Evolutionary conservation across 2,113 vertebrate genomes (phyloP).

Genomic region (Diphyllodes magnificus): DNA sequence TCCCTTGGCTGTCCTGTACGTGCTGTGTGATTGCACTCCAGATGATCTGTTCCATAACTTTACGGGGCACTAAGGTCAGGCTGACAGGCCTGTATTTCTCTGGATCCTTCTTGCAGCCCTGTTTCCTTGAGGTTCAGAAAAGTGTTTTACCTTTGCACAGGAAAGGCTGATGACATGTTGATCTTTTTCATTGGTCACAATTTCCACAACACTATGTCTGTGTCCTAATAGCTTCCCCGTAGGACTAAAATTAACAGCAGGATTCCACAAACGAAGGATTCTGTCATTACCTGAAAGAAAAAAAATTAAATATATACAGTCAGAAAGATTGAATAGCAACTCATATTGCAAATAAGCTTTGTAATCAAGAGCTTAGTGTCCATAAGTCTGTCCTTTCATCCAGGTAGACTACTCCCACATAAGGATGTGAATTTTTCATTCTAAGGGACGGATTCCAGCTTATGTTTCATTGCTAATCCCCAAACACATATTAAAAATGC

Average conservation of each 20-base stretch:
- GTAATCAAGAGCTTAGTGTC: neutral
- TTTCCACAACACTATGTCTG: constrained; percentile 63
- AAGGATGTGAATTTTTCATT: neutral
- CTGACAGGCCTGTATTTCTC: neutral
- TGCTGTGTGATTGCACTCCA: neutral
- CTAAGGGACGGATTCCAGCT: neutral
- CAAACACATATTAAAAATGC: neutral
- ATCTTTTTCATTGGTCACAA: constrained; percentile 73
- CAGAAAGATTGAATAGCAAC: neutral
- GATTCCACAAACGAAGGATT: constrained; percentile 72
- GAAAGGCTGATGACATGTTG: constrained; percentile 75
- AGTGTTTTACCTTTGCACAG: constrained; percentile 65
- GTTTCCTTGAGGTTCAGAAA: neutral
- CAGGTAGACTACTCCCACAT: neutral
- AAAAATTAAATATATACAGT: neutral
- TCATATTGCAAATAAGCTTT: neutral
- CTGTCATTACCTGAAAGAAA: constrained; percentile 66
- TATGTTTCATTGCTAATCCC: neutral
- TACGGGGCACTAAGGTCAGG: neutral
- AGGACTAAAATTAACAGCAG: constrained; percentile 65
- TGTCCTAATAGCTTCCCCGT: constrained; percentile 69
- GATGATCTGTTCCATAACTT: neutral
- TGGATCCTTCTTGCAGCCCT: neutral
- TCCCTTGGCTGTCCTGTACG: neutral
- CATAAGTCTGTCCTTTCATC: neutral